Evolutionary conservation across 2,888 invertebrate species (phyloP).

Genomic region (Pammene aurita): DNA sequence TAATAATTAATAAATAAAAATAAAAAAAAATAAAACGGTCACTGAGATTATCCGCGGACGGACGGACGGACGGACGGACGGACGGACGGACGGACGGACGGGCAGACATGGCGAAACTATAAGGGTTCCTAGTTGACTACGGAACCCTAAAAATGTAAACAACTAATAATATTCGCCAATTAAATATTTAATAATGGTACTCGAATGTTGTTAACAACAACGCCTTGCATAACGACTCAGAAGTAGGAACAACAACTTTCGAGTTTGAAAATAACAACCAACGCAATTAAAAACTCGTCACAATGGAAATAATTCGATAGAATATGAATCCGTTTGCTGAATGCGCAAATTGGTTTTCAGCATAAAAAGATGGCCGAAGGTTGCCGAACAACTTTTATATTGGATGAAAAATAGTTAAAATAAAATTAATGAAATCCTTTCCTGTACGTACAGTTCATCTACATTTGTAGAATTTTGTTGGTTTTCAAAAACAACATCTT

Average conservation of each 20-base stretch:
- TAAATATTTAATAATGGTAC: conserved; percentile 5
- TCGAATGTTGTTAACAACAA: neutral
- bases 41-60: too few species aligned
- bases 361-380: conserved; percentile 18
- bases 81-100: too few species aligned
- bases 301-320: conserved; percentile 28
- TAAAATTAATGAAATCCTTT: neutral
- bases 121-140: too few species aligned
- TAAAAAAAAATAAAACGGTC: too few species aligned
- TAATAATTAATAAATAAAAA: too few species aligned
- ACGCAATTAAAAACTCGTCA: conserved; percentile 34
- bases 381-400: conserved; percentile 10
- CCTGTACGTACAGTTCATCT: too few species aligned
- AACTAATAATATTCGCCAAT: neutral
- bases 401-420: neutral
- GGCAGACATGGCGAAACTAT: too few species aligned
- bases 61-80: too few species aligned
- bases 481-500: too few species aligned
- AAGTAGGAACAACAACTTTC: conserved; percentile 3
- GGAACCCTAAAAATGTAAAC: neutral
- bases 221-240: conserved; percentile 6
- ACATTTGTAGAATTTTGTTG: too few species aligned
- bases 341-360: conserved; percentile 24
- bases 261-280: conserved; percentile 29
- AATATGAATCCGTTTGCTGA: conserved; percentile 18